These are phyloP conservation scores for Ennomos erosarius DNA, from an alignment of 2,888 invertebrate genomes.

Conservation along the genomic window DNA sequence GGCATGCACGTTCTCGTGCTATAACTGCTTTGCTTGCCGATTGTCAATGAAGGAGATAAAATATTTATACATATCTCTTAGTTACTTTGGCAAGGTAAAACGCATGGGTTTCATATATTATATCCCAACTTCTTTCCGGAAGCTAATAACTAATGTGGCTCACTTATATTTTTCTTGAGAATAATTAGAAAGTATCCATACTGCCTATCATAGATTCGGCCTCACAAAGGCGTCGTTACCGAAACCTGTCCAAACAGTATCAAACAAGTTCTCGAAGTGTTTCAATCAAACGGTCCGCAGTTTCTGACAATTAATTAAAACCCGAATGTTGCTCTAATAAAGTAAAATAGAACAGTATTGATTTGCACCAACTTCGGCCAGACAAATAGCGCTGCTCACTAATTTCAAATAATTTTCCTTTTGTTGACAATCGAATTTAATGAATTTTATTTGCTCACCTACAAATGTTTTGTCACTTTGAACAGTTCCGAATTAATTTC, in stretches of 20 bases:
- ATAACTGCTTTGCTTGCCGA: no score
- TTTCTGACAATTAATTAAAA: constrained; percentile 77
- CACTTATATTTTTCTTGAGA: no score
- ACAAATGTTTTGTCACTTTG: constrained; percentile 56
- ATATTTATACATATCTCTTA: no score
- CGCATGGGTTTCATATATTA: no score
- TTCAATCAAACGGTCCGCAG: constrained; percentile 67
- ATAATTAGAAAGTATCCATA: not conserved
- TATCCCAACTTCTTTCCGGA: no score
- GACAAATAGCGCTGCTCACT: constrained; percentile 33
- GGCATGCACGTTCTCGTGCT: no score
- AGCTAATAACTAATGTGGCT: no score
- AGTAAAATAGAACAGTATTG: constrained; percentile 64
- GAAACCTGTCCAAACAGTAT: constrained; percentile 72
- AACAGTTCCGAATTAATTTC: constrained; percentile 41
- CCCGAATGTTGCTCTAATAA: constrained; percentile 62
- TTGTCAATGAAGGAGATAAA: no score
- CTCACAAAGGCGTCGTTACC: constrained; percentile 13
- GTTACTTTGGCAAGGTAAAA: no score
- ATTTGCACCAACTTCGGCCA: constrained; percentile 49
- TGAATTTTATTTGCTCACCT: constrained; percentile 43
- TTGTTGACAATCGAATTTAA: constrained; percentile 42
- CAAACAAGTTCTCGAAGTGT: constrained; percentile 70
- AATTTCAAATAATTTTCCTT: constrained; percentile 35
- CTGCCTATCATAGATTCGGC: not conserved